phyloP scores from a whole-genome alignment of 1,140 invertebrate genomes.

The Octopus bimaculoides region DNA sequence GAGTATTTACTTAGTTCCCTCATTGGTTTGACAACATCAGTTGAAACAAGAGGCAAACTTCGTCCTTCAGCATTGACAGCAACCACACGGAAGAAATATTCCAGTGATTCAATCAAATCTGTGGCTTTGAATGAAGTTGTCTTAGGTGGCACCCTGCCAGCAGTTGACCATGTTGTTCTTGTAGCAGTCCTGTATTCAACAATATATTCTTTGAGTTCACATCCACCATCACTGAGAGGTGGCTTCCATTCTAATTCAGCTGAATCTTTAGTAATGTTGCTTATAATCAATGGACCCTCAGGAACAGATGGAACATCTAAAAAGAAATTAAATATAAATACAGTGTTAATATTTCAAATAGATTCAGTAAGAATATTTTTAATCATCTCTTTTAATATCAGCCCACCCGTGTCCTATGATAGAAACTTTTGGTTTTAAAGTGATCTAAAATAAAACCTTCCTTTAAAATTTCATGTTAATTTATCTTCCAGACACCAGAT shows the following conservation, averaged over 20 bases:
- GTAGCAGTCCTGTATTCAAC: constrained; percentile 93
- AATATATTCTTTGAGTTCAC: constrained; percentile 90
- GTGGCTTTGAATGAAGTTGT: constrained; percentile 34
- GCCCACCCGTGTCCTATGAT: too few species aligned
- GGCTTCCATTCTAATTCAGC: constrained; percentile 90
- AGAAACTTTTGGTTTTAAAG: too few species aligned
- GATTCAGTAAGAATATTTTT: too few species aligned
- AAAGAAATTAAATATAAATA: constrained; percentile 61
- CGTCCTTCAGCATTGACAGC: constrained; percentile 92
- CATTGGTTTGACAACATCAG: constrained; percentile 85
- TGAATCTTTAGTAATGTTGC: constrained; percentile 91
- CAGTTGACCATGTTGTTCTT: constrained; percentile 88
- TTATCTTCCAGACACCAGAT: too few species aligned
- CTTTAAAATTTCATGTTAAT: too few species aligned
- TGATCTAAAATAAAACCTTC: too few species aligned
- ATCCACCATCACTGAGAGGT: constrained; percentile 84
- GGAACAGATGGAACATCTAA: constrained; percentile 59
- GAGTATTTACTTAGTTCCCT: constrained; percentile 59
- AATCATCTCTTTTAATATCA: too few species aligned
- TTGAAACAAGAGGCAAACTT: constrained; percentile 82
- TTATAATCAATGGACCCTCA: constrained; percentile 73
- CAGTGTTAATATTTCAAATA: too few species aligned
- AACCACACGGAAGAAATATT: constrained; percentile 39
- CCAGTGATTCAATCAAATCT: constrained; percentile 32
- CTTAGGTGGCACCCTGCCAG: constrained; percentile 61